Evolutionary conservation across 2,888 invertebrate genomes (phyloP), one percentile per base, ranked within the genome.

Genomic region (Acanthacorydalis orientalis): DNA sequence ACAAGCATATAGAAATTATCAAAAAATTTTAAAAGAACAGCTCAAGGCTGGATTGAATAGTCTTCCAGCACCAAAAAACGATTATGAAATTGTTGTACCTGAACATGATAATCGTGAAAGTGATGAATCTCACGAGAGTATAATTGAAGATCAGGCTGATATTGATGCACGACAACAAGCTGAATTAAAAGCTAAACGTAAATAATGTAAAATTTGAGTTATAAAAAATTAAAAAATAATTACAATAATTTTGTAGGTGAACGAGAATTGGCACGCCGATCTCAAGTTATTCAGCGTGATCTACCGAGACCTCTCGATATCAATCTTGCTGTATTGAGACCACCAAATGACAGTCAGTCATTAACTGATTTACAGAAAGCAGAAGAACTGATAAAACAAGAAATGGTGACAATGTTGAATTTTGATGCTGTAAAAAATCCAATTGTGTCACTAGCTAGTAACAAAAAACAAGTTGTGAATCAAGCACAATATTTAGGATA

Each of bases 71-170:
- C 97, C 98, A 0, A 84, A 86, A 55, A 97, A 99, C 63, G 97
- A 99, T 68, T 99, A 93, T 64, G 97, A 98, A 70, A 95, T 97
- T 58, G 95, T 97, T 39, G 88, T 96, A 11, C 95, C 96, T 0
- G 93, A 93, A 51, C 77, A 80, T 47, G 72, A 72, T 44, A 68
- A 69, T 16, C 68, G 71, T 12, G 67, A 67, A 2, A 14, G 63
- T 41, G 69, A n/a, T n/a, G 15, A 48, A 15, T 31, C 37, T 4
- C 45, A 44, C 12, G 50, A 51, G 4, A 55, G 58, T 15, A 58
- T 63, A 8, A 62, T 85, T 1, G 89, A 90, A 59, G 95, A 91
- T 66, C 90, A 91, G 64, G 84, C 89, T 0, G 90, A 90, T 59
- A 70, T 86, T 1, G 90, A 90, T 61, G 81, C 80, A 1, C 68